Evolutionary conservation across 2,888 invertebrate species (phyloP).

Genomic region (Chaitophorus viminalis): DNA sequence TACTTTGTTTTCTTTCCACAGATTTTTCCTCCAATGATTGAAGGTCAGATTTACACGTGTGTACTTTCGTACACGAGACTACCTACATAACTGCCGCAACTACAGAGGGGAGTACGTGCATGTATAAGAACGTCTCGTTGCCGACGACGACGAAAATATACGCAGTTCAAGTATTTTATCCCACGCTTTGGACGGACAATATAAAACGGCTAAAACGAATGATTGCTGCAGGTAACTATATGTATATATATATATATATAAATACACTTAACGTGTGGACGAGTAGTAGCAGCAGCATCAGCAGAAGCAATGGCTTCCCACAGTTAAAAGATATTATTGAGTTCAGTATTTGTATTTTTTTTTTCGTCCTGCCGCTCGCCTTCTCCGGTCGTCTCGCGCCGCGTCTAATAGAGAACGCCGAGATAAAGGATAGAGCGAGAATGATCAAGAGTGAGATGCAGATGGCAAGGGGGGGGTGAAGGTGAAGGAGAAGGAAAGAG

Average conservation of each 20-base stretch:
- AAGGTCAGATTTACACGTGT: neutral
- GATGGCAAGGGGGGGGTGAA: neutral
- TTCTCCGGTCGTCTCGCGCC: constrained; percentile 29
- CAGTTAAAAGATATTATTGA: constrained; percentile 60
- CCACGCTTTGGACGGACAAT: constrained; percentile 59
- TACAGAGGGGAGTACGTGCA: neutral
- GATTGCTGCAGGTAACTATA: neutral
- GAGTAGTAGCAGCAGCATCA: constrained; percentile 21
- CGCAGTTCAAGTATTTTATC: constrained; percentile 52
- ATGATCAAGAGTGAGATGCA: neutral
- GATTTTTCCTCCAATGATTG: neutral
- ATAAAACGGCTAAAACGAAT: constrained; percentile 47
- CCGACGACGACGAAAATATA: constrained; percentile 36
- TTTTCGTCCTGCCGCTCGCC: constrained; percentile 1
- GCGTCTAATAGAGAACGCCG: constrained; percentile 13
- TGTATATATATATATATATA: constrained; percentile 6
- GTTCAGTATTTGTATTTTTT: constrained; percentile 53
- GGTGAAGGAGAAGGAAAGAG: neutral
- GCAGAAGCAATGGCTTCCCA: constrained; percentile 53
- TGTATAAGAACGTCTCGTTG: neutral
- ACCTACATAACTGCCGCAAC: neutral
- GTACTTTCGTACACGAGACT: neutral
- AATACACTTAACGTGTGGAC: neutral
- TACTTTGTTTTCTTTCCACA: neutral
- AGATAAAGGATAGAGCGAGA: neutral